These are phyloP conservation scores for Danionella cerebrum DNA, from an alignment of 2,113 vertebrate species.

Conservation along the genomic window DNA sequence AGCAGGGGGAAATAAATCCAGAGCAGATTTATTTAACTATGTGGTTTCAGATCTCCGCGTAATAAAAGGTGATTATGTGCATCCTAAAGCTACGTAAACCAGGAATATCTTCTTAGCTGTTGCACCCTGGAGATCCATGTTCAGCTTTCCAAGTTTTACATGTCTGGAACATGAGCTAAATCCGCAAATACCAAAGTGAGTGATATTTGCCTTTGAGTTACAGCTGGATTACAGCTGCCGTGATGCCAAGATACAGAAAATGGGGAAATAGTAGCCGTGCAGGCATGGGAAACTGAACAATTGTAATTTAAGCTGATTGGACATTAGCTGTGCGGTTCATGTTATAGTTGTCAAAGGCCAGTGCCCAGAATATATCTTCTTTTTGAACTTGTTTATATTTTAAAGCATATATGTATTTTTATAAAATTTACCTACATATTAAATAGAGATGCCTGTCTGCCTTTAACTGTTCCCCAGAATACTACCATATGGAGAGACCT, in stretches of 20 bases:
- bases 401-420: too few relatives aligned
- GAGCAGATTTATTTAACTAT: background rate
- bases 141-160: constrained; percentile 25
- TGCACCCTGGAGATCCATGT: constrained; percentile 39
- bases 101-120: constrained; percentile 28
- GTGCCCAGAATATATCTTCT: too few relatives aligned
- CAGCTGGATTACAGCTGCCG: constrained; percentile 21
- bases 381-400: too few relatives aligned
- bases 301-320: background rate
- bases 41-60: background rate
- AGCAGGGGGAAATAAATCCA: background rate
- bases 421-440: too few relatives aligned
- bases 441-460: too few relatives aligned
- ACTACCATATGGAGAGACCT: too few relatives aligned
- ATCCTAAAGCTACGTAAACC: constrained; percentile 16
- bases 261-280: background rate
- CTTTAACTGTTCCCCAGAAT: too few relatives aligned
- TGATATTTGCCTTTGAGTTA: constrained; percentile 2
- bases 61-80: constrained; percentile 28
- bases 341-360: too few relatives aligned
- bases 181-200: constrained; percentile 34
- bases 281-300: background rate
- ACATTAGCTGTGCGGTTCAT: background rate
- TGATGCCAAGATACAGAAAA: background rate
- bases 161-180: constrained; percentile 34